These are phyloP conservation scores for Poecilia gillii DNA, from an alignment of 2,797 vertebrate species.

Conservation along the genomic window DNA sequence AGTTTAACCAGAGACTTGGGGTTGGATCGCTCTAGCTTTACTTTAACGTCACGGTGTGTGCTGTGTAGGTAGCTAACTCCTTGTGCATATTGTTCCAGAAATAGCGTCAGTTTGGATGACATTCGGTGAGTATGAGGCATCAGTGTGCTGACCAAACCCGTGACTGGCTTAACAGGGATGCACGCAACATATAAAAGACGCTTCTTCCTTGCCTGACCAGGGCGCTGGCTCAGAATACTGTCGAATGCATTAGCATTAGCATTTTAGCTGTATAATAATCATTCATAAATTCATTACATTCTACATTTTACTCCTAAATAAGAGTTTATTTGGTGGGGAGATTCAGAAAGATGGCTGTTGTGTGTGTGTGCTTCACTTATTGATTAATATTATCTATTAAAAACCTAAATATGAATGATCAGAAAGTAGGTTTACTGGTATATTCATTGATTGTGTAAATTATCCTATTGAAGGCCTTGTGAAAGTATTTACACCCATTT, in stretches of 20 bases:
- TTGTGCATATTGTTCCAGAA: conserved; percentile 95
- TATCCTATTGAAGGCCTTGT: background rate
- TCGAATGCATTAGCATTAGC: conserved; percentile 13
- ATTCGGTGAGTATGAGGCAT: conserved; percentile 91
- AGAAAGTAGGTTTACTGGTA: conserved; percentile 10
- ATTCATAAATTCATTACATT: conserved; percentile 10
- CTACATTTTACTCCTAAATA: background rate
- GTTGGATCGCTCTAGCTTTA: background rate
- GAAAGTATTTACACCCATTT: background rate
- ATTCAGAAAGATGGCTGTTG: background rate
- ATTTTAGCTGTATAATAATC: background rate
- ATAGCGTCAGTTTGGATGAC: conserved; percentile 99
- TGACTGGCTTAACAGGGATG: conserved; percentile 72
- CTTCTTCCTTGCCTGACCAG: conserved; percentile 64
- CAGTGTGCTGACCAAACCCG: conserved; percentile 76
- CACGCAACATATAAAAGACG: conserved; percentile 62
- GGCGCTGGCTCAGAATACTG: conserved; percentile 25
- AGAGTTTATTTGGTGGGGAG: background rate
- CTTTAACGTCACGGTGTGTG: conserved; percentile 38
- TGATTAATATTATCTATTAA: background rate
- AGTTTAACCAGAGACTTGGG: background rate
- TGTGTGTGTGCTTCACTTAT: background rate
- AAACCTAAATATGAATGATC: background rate
- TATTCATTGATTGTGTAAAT: conserved; percentile 20
- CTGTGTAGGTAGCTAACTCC: conserved; percentile 81